A percentile compares a stretch with the other conserved stretches of the same genome.
Conservation (phyloP, 2,888 invertebrate genomes). For the Tillus elongatus region DNA sequence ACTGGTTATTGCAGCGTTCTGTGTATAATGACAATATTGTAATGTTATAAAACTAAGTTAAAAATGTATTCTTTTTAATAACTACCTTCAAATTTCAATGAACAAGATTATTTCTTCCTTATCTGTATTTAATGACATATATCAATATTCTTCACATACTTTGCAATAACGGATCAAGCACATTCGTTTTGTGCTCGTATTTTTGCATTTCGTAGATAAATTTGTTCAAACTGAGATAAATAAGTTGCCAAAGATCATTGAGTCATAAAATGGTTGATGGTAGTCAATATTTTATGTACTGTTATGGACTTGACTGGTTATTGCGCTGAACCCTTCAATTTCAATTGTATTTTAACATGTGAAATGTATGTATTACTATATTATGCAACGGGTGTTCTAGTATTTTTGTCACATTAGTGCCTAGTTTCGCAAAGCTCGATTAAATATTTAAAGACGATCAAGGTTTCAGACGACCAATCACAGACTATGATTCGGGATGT, state of each 20-base stretch:
- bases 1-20: too few relatives aligned
- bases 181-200: conserved; percentile 1
- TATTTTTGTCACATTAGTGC: too few relatives aligned
- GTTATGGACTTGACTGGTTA: too few relatives aligned
- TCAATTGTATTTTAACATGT: too few relatives aligned
- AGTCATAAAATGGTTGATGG: conserved; percentile 1
- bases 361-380: too few relatives aligned
- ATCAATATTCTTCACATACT: background rate
- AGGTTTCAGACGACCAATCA: too few relatives aligned
- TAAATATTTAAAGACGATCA: too few relatives aligned
- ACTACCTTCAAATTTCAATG: background rate
- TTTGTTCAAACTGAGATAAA: background rate
- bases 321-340: too few relatives aligned
- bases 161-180: conserved; percentile 2
- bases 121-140: background rate
- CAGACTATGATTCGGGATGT: too few relatives aligned
- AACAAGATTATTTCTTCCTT: background rate
- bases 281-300: background rate
- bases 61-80: conserved; percentile 1
- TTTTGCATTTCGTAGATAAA: background rate
- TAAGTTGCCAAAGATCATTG: background rate
- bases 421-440: too few relatives aligned
- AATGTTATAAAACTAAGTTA: background rate
- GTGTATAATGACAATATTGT: conserved; percentile 1
- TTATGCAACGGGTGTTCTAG: too few relatives aligned